These are phyloP conservation scores for Corynorhinus townsendii DNA, from an alignment of 2,113 vertebrate genomes.

Conservation along the genomic window DNA sequence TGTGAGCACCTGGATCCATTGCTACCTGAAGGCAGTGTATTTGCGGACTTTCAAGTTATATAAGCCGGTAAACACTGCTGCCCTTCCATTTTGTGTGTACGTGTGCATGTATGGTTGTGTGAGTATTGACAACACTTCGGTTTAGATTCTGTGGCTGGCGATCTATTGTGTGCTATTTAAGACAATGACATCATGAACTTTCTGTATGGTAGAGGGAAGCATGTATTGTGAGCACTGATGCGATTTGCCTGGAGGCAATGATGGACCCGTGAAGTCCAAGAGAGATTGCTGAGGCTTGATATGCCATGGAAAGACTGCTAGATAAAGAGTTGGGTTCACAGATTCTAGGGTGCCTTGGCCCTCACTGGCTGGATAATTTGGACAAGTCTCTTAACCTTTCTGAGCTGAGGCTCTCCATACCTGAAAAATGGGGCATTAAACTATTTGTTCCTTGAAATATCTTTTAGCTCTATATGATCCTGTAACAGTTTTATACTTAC, in stretches of 20 bases:
- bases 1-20: neutral
- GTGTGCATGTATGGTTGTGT: neutral
- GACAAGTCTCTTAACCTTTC: neutral
- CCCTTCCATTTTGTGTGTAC: too few species aligned
- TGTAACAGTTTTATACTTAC: neutral
- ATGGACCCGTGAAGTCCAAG: neutral
- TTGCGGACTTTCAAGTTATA: neutral
- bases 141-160: neutral
- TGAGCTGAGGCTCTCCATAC: neutral
- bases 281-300: neutral
- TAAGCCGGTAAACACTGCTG: neutral
- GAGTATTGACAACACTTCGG: neutral
- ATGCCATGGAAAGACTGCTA: accelerated
- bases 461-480: neutral
- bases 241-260: neutral
- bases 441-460: neutral
- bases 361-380: neutral
- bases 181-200: neutral
- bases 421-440: neutral
- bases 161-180: neutral
- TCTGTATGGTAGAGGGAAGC: neutral
- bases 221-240: neutral
- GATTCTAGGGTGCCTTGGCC: neutral
- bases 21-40: neutral
- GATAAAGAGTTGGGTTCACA: neutral